Percentiles rank a stretch among this genome's conserved stretches.
Evolutionary conservation across 2,797 vertebrate species (phyloP).

Genomic region (Spheniscus humboldti): DNA sequence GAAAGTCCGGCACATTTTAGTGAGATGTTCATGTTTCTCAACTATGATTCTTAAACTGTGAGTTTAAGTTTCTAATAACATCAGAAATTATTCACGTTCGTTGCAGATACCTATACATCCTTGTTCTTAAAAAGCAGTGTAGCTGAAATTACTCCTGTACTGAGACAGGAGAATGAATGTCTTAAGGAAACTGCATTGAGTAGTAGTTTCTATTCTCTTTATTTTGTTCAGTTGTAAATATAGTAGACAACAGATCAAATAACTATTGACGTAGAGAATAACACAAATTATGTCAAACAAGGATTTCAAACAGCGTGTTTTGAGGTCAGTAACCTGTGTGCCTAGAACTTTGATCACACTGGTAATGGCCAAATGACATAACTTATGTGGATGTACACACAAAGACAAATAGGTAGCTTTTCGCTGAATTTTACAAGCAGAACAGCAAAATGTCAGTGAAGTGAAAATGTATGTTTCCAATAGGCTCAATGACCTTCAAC

Average conservation of each 20-base stretch:
- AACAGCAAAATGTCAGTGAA: background rate
- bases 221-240: background rate
- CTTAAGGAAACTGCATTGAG: background rate
- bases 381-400: background rate
- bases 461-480: background rate
- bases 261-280: slow-evolving; percentile 6
- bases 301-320: background rate
- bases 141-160: background rate
- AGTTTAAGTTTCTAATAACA: background rate
- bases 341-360: slow-evolving; percentile 18
- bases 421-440: background rate
- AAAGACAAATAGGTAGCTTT: background rate
- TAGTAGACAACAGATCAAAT: background rate
- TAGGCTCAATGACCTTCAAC: background rate
- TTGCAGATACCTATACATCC: background rate
- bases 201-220: background rate
- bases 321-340: slow-evolving; percentile 31
- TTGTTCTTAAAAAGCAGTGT: background rate
- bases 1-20: background rate
- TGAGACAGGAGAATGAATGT: background rate
- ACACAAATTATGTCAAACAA: background rate
- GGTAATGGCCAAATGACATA: background rate
- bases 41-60: background rate
- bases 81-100: background rate
- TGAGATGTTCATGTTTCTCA: background rate